Evolutionary conservation across 2,113 vertebrate genomes (phyloP), one percentile per base, ranked within the genome.

Genomic region (Ceratotherium simum): DNA sequence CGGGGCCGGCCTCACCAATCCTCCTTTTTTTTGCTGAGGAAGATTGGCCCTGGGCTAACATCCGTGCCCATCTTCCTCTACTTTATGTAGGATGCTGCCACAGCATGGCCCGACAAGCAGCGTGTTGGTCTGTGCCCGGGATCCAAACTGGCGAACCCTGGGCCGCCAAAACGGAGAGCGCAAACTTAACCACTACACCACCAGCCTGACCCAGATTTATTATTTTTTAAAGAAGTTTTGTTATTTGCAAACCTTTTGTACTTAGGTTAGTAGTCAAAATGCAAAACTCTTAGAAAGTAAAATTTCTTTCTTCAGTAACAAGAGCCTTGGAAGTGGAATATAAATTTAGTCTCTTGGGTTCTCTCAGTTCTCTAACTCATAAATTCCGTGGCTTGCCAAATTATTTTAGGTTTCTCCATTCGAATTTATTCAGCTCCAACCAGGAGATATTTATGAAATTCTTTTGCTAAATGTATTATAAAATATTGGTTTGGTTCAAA

Each of bases 401-500:
- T 83, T 76, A 33, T 76, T 95, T 90, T n/a, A 39, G 33, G n/a
- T 51, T 82, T 84, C 13, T 96, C 18, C 48, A 76, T 88, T 72
- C 60, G 81, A 14, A 90, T 84, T 73, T 81, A 87, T 67, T 95
- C 94, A 84, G 4, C 21, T 80, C 39, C 5, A 0, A 23, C 29
- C 39, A 83, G 39, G 54, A 93, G 10, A 97, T 56, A 58, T 58
- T 76, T 88, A 23, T 31, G 29, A 90, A 81, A 33, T 58, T 91
- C 3, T 78, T 85, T 95, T 84, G 46, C 64, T 69, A 82, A 79
- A 31, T 14, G 1, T 17, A 17, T 65, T 91, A 2, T 62, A 86
- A 82, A 93, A 82, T 3, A 62, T 29, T 92, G 39, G 33, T 39
- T 90, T 76, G 42, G 12, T 79, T 79, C 39, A 92, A 54, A 39